A percentile compares a stretch with the other conserved stretches of the same genome.
These are phyloP conservation scores for Hippocampus kuda DNA, from an alignment of 2,797 vertebrate species.

Conservation along the genomic window DNA sequence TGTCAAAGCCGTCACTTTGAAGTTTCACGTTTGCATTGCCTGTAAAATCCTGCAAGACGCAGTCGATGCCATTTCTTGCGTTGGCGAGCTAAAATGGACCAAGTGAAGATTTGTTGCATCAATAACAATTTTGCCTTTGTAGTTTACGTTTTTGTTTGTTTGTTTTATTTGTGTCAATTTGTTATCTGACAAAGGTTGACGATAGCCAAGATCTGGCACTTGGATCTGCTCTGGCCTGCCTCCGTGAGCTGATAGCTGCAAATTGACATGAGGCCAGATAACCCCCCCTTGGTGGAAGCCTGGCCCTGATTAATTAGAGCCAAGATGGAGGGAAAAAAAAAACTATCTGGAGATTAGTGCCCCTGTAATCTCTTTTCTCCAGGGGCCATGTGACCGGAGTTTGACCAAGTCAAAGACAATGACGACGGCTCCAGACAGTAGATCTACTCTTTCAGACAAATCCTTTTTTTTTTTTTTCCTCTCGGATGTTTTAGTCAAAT, in stretches of 20 bases:
- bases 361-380: constrained; percentile 48
- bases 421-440: constrained; percentile 25
- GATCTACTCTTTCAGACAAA: constrained; percentile 7
- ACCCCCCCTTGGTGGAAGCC: constrained; percentile 48
- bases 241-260: constrained; percentile 47
- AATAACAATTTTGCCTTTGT: no score
- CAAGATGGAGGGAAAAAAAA: constrained; percentile 37
- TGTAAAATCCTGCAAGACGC: no score
- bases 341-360: constrained; percentile 43
- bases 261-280: constrained; percentile 57
- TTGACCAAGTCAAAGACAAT: constrained; percentile 42
- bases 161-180: background rate
- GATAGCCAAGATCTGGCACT: background rate
- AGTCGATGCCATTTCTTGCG: no score
- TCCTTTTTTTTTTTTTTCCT: background rate
- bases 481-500: background rate
- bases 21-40: no score
- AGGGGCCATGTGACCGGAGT: constrained; percentile 40
- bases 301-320: constrained; percentile 62
- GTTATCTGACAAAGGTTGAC: background rate
- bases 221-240: constrained; percentile 30
- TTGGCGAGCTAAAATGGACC: no score
- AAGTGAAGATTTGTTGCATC: no score
- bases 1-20: no score
- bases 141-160: background rate